Evolutionary conservation across 92 coral and sea anemone genomes (phyloP), one percentile per base, ranked within the genome.

Genomic region (Palythoa grandis): DNA sequence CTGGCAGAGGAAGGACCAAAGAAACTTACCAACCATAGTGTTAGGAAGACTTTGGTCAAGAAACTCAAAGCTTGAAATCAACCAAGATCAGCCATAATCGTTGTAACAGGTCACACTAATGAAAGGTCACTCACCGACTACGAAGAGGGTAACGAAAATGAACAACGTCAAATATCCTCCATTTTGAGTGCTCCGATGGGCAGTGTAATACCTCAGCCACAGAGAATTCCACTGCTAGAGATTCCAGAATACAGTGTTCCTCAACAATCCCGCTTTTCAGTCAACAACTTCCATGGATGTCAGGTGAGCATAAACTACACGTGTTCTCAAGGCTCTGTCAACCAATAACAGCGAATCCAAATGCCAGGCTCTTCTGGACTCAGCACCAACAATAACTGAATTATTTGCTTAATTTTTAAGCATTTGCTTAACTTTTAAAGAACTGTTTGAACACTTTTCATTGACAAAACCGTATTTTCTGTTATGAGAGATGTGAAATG

Each of bases 1-100:
- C 63, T 54, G 14, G 77, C 52, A 17, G 83, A 76, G 0, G 61
- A 23, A 5, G 9, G 20, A 56, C n/a, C n/a, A 4, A 84, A 82
- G 37, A 78, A 69, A 82, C 63, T 78, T 22, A 79, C 77, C 39
- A 78, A 70, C 24, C 86, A 88, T 61, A 38, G 56, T 20, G 72
- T 47, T 16, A 63, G 83, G 16, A 74, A 82, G 53, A 74, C 73
- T 2, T 50, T 82, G 68, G 82, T 77, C n/a, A 77, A 76, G 74
- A 88, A 88, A 19, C 88, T 88, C 68, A 74, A 88, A 76, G 76
- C 91, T 83, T 65, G 83, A 10, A 74, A 61, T 52, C 85, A 77
- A 39, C 77, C 35, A 29, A 29, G 1, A 29, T 29, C 35, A 29
- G 35, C 35, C 35, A 29, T 29, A 29, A 29, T 29, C 35, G 35